These are phyloP conservation scores for Merodon equestris DNA, from an alignment of 2,888 invertebrate species.

Conservation along the genomic window DNA sequence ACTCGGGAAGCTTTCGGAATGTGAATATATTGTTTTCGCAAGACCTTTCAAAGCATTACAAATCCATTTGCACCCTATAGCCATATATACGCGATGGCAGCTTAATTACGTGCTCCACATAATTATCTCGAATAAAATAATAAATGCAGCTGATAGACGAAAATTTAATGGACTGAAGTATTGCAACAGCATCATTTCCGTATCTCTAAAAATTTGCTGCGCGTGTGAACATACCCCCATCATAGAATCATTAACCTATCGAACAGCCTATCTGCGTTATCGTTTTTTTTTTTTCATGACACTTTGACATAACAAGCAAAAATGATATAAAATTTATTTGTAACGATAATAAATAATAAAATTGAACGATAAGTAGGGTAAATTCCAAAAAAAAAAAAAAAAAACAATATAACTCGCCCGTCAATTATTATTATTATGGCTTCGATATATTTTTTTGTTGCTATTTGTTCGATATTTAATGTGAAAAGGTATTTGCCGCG, in stretches of 20 bases:
- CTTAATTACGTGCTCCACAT: constrained; percentile 53
- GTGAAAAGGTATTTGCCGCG: constrained; percentile 24
- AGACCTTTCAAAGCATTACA: constrained; percentile 4
- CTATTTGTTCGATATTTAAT: constrained; percentile 14
- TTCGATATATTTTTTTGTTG: constrained; percentile 31
- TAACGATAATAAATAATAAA: constrained; percentile 20
- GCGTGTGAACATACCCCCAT: no score
- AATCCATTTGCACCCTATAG: constrained; percentile 11
- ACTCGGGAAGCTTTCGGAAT: no score
- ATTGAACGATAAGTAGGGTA: no score
- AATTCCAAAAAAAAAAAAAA: constrained; percentile 8
- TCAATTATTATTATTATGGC: neutral
- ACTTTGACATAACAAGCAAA: constrained; percentile 26
- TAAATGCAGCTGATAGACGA: constrained; percentile 57
- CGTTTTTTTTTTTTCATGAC: constrained; percentile 14
- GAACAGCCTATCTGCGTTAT: constrained; percentile 3
- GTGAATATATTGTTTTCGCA: no score
- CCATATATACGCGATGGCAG: constrained; percentile 45
- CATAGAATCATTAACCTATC: neutral
- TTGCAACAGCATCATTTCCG: constrained; percentile 49
- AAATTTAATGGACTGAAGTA: constrained; percentile 63
- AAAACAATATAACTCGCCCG: neutral
- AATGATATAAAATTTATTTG: constrained; percentile 18
- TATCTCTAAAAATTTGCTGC: constrained; percentile 31
- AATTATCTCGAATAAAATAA: constrained; percentile 58